Percentiles rank a stretch among this genome's conserved stretches.
phyloP scores from a whole-genome alignment of 1,140 invertebrate species.

The Drosophila obscura region DNA sequence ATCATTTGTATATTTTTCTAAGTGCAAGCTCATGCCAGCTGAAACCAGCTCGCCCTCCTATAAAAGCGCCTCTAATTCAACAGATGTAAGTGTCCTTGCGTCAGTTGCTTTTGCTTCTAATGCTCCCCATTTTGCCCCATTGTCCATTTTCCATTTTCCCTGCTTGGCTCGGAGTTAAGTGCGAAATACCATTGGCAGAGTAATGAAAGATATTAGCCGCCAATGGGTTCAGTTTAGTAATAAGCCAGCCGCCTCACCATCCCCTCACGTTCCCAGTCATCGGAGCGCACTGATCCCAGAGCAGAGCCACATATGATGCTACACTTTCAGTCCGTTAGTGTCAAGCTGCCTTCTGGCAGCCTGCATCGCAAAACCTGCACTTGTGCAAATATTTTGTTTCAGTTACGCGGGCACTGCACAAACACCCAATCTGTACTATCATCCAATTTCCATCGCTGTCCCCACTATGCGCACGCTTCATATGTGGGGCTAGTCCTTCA shows the following conservation, averaged over 20 bases:
- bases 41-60: slow-evolving; percentile 78
- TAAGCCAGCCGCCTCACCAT: slow-evolving; percentile 49
- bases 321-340: no score
- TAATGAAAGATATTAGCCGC: slow-evolving; percentile 26
- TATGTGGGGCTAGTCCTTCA: slow-evolving; percentile 40
- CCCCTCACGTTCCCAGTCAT: slow-evolving; percentile 14
- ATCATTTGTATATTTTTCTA: slow-evolving; percentile 24
- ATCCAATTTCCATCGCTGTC: no score
- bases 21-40: slow-evolving; percentile 76
- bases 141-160: slow-evolving; percentile 22
- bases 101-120: slow-evolving; percentile 40
- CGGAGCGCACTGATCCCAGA: neutral
- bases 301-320: slow-evolving; percentile 18
- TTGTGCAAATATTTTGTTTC: slow-evolving; percentile 77
- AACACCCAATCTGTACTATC: slow-evolving; percentile 4
- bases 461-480: no score
- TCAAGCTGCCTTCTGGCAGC: slow-evolving; percentile 33
- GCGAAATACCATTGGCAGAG: slow-evolving; percentile 60
- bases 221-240: slow-evolving; percentile 67
- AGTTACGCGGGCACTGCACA: slow-evolving; percentile 43
- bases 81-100: slow-evolving; percentile 72
- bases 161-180: slow-evolving; percentile 44
- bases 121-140: slow-evolving; percentile 36
- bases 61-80: slow-evolving; percentile 75
- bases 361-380: slow-evolving; percentile 38